Base-by-base conservation (phyloP, 2,113 vertebrate genomes). In the Phyllopteryx taeniolatus region DNA sequence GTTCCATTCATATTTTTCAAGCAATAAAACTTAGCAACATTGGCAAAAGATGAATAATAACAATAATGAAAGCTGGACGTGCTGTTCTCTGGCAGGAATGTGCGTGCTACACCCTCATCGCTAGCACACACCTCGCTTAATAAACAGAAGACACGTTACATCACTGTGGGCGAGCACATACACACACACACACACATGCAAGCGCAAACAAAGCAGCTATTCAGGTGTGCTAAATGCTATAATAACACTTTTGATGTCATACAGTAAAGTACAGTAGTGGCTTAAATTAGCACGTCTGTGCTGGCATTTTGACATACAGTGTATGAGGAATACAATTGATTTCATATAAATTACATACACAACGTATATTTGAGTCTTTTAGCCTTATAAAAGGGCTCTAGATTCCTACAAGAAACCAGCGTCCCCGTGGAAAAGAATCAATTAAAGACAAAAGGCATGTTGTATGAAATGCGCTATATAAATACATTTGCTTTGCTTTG, bases 91-190 rank as follows among this genome's bases (percentile, higher is more conserved):
- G 4, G 20, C 39, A n/a, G 42, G 62, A 64, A 64, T 64, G 62
- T 63, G 39, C 2, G 4, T 13, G 43, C 7, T 72, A 31, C 80
- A 68, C 85, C 79, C 68, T 61, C 69, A 78, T 33, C 14, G 46
- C 73, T 78, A 84, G 88, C 81, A 88, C 70, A 64, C 61, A 65
- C 75, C 66, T 76, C 73, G 75, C 67, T 27, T 13, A 10, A 81
- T 79, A 76, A 78, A 64, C 71, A 8, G 8, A 76, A 69, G 69
- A 7, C 7, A 33, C 69, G 53, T 86, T 84, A 87, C 49, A 81
- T 90, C 77, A 85, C 70, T 39, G 60, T 75, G 73, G 70, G 27
- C 1, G 27, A 27, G 77, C 83, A 86, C 82, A 83, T 75, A 47
- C 44, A 59, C 10, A 72, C 35, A 71, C 59, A 75, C 77, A 39